phyloP scores from a whole-genome alignment of 2,797 vertebrate species.

The Eulemur rubriventer region DNA sequence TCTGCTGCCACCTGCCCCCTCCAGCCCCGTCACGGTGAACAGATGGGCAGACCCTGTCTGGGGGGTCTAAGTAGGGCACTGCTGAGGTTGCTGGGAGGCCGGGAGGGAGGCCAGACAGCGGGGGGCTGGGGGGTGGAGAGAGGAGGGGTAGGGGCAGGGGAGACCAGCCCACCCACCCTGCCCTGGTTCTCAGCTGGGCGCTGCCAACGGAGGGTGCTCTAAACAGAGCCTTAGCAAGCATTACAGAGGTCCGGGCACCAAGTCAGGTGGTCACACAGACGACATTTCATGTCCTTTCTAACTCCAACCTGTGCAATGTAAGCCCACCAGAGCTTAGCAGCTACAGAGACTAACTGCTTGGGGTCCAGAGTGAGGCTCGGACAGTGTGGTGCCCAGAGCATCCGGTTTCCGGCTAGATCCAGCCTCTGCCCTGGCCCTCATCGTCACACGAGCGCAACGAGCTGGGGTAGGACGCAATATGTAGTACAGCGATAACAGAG shows the following conservation, averaged over 20 bases:
- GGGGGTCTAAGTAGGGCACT: constrained; percentile 59
- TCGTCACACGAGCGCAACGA: fast-evolving
- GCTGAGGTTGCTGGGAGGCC: constrained; percentile 34
- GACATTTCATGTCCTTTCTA: not conserved
- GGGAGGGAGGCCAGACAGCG: not conserved
- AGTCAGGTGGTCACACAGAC: not conserved
- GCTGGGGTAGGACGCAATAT: fast-evolving
- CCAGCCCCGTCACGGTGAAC: not conserved
- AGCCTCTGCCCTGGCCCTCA: not conserved
- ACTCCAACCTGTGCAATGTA: not conserved
- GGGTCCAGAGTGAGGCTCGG: not conserved
- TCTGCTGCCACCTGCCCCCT: not conserved
- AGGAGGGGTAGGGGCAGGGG: not conserved
- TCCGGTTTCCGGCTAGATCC: not conserved
- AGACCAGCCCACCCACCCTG: not conserved
- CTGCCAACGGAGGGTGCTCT: fast-evolving
- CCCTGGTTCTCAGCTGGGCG: not conserved
- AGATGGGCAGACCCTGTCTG: constrained; percentile 58
- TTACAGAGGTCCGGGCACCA: not conserved
- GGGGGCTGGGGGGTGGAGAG: not conserved
- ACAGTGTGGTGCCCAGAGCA: not conserved
- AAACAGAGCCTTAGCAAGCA: not conserved
- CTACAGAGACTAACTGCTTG: not conserved
- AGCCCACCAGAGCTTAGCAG: not conserved
- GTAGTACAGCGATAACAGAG: not conserved